Conservation (phyloP, 2,888 invertebrate species). For the Sesia bembeciformis region DNA sequence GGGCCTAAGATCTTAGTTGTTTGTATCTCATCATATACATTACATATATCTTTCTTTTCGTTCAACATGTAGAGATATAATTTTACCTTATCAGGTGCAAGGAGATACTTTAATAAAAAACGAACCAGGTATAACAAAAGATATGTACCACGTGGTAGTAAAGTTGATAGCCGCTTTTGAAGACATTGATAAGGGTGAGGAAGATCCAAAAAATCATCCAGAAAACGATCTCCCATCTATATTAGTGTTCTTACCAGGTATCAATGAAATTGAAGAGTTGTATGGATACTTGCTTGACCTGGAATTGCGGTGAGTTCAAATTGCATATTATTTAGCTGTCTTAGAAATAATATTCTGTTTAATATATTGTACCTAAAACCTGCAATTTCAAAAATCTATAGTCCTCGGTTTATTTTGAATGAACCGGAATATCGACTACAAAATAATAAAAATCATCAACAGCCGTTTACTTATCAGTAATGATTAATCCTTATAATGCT, state of each 20-base stretch:
- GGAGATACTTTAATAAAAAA: slow-evolving; percentile 29
- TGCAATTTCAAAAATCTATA: too few species aligned
- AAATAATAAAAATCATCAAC: too few species aligned
- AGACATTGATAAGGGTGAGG: slow-evolving; percentile 71
- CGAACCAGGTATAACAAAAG: slow-evolving; percentile 73
- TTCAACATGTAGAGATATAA: background rate
- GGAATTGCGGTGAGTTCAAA: slow-evolving; percentile 29
- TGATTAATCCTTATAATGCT: too few species aligned
- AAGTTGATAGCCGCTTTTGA: slow-evolving; percentile 80
- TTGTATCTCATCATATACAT: background rate
- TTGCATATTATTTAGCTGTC: too few species aligned
- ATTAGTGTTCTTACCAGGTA: slow-evolving; percentile 92
- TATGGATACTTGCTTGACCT: slow-evolving; percentile 51
- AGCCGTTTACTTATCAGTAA: too few species aligned
- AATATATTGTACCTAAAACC: too few species aligned
- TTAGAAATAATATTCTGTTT: too few species aligned
- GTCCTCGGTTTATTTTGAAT: too few species aligned
- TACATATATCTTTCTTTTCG: background rate
- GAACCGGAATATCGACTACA: too few species aligned
- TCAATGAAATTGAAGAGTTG: slow-evolving; percentile 86
- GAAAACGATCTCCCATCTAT: slow-evolving; percentile 76
- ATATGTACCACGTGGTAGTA: slow-evolving; percentile 76
- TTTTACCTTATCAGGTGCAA: background rate
- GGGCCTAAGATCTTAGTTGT: background rate
- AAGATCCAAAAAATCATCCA: slow-evolving; percentile 26